Evolutionary conservation across 1,140 invertebrate genomes (phyloP), one percentile per base, ranked within the genome.

Genomic region (Notospermus geniculatus): DNA sequence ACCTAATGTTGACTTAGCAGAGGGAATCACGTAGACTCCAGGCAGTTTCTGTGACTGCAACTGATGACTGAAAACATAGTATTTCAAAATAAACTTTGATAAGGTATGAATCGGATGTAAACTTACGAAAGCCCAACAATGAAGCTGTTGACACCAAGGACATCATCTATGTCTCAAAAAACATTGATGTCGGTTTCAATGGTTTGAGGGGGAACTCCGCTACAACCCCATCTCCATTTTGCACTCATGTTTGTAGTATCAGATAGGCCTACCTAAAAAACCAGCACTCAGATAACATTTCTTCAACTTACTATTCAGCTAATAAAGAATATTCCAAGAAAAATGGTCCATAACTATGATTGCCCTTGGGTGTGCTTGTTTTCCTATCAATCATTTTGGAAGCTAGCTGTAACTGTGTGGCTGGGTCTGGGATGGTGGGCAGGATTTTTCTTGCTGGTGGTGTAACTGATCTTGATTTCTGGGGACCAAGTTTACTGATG

Each of bases 11-110:
- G 82, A 82, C 54, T 78, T 86, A 72, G 89, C 89, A 63, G 93
- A 94, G 59, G 94, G 93, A 80, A 96, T 92, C 2, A 94, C 89
- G 84, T 95, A 97, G 62, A 95, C 86, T 52, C 93, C 92, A 72
- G 88, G 87, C 39, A 95, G 79, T 76, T 91, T 89, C 83, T 94
- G 90, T 58, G 88, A 89, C 73, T 89, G 88, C 56, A 94, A 82
- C 84, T 92, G 88, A 77, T 92, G 89, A 80, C 91, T 94, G 72
- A 70, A 88, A 86, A 57, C 74, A 64, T 67, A 59, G 64, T 43
- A 13, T 43, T 11, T 13, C 19, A 70, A 59, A 66, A 74, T n/a
- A 57, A 54, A 54, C 7, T 30, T 25, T 22, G 59, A 1, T 2
- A n/a, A n/a, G n/a, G n/a, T n/a, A n/a, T n/a, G n/a, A n/a, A n/a